Evolutionary conservation across 2,113 vertebrate species (phyloP).

Genomic region (Aptenodytes patagonicus): DNA sequence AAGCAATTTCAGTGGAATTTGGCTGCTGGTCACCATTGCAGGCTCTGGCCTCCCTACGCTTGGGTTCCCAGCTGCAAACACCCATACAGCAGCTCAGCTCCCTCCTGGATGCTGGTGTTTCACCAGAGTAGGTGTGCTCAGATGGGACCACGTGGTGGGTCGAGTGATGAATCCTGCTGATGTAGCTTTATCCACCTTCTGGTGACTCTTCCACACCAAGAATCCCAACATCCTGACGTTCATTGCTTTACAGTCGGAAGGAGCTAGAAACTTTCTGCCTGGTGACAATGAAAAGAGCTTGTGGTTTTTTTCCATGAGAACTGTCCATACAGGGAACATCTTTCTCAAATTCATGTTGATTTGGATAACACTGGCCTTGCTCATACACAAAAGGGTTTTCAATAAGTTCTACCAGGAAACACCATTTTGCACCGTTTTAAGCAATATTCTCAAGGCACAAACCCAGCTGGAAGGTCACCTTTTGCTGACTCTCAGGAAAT

Average conservation of each 20-base stretch:
- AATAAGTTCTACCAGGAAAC: neutral
- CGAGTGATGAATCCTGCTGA: neutral
- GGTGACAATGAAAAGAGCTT: neutral
- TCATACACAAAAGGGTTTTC: neutral
- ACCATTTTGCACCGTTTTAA: neutral
- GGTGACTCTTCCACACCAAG: neutral
- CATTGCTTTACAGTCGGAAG: neutral
- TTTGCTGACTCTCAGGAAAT: neutral
- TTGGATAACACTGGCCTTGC: neutral
- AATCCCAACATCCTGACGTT: neutral
- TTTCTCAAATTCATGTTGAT: neutral
- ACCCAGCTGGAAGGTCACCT: neutral
- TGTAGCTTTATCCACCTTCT: neutral
- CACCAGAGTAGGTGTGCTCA: neutral
- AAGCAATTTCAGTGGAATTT: neutral
- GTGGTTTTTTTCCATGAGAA: neutral
- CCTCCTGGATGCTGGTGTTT: neutral
- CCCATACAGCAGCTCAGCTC: neutral
- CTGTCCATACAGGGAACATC: neutral
- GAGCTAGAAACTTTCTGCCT: neutral
- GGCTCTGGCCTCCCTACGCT: neutral
- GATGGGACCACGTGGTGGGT: neutral
- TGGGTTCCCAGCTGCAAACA: neutral
- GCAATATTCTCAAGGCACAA: neutral
- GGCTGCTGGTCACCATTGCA: fast-evolving